Base-by-base conservation (phyloP, 2,113 vertebrate genomes). In the Muscicapa adusta region DNA sequence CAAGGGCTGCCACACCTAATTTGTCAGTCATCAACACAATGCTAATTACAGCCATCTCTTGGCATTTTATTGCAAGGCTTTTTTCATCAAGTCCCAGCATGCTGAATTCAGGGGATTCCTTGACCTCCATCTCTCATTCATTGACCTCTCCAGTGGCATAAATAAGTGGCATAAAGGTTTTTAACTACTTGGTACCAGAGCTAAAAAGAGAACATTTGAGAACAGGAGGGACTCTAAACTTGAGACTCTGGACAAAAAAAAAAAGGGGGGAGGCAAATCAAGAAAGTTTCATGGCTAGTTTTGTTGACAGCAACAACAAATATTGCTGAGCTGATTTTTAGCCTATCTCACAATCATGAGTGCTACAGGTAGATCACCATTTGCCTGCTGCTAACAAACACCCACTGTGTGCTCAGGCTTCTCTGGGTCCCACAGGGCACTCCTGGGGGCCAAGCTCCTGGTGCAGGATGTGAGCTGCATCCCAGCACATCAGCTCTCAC, bases 361-460 rank as follows among this genome's bases (percentile, higher is more conserved):
- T 10, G 18, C n/a, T 72, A 71, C 65, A 66, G 48, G 81, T 66
- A 5, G 23, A 26, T 66, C 3, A 2, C 23, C 20, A 34, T 78
- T 76, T 48, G 24, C 31, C 17, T 43, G 18, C 54, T 65, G 40
- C 56, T 48, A 40, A 20, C 18, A 14, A 58, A 60, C 26, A 71
- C 40, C 17, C n/a, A 31, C 22, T 0, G 0, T 5, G 43, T 29
- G 15, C 57, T 89, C 43, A 28, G 38, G 50, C 18, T 28, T 48
- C 53, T 47, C 42, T 9, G 36, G 22, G 40, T 71, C 29, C 48
- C 22, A 2, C 25, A 28, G 22, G 42, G 8, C 40, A 38, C 20
- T 67, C 1, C 1, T 12, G 14, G 31, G 28, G 28, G 19, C 53
- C 43, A 22, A 22, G 1, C 22, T 87, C 66, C 36, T 3, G 0